These are phyloP conservation scores for Calliphora vomitoria DNA, from an alignment of 2,888 invertebrate genomes.

Conservation along the genomic window DNA sequence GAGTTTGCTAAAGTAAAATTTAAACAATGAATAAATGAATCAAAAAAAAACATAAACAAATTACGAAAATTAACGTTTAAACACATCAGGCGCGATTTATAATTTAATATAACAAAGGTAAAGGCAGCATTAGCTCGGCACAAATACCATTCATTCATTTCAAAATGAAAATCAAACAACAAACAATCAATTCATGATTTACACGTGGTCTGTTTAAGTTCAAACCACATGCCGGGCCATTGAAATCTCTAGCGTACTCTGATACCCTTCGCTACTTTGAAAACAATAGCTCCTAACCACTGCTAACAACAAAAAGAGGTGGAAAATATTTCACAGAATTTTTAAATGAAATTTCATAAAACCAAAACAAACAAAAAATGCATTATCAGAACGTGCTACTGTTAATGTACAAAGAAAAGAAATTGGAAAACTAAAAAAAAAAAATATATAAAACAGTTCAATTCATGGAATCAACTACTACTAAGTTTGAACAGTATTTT, in stretches of 20 bases:
- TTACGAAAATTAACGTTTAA: conserved; percentile 77
- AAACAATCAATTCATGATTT: conserved; percentile 63
- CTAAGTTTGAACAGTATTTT: conserved; percentile 9
- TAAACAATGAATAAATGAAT: conserved; percentile 45
- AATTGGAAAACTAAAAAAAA: not conserved
- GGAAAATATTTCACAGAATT: conserved; percentile 40
- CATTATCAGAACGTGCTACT: conserved; percentile 67
- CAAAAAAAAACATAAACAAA: conserved; percentile 69
- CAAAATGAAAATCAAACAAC: conserved; percentile 23
- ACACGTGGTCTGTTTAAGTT: conserved; percentile 70
- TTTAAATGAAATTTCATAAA: conserved; percentile 24
- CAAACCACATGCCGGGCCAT: conserved; percentile 70
- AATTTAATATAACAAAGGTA: conserved; percentile 74
- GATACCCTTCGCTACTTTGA: not conserved
- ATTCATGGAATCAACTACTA: conserved; percentile 42
- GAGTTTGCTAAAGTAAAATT: conserved; percentile 52
- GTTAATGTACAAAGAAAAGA: conserved; percentile 38
- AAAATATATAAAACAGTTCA: conserved; percentile 14
- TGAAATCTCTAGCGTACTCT: not conserved
- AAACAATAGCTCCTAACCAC: conserved; percentile 17
- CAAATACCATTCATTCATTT: conserved; percentile 27
- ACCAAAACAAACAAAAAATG: conserved; percentile 46
- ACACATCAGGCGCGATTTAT: conserved; percentile 82
- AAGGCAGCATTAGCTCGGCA: conserved; percentile 50
- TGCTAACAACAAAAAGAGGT: conserved; percentile 2